A percentile compares a stretch with the other conserved stretches of the same genome.
phyloP scores from a whole-genome alignment of 2,797 vertebrate species.

The Gambusia yucatana region DNA sequence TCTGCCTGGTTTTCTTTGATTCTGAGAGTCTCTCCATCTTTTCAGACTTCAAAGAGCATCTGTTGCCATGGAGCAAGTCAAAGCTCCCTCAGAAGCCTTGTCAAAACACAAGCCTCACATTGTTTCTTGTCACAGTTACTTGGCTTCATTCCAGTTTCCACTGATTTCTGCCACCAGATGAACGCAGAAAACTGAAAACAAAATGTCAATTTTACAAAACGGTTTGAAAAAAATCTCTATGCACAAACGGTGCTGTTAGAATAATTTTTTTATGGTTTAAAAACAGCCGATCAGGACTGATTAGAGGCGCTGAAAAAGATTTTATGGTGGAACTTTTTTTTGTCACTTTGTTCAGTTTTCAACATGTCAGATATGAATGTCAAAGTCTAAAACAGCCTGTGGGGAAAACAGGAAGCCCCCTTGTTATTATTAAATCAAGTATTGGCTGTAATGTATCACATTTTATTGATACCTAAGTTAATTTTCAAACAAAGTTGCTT shows the following conservation, averaged over 20 bases:
- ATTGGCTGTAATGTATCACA: neutral
- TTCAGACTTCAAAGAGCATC: conserved; percentile 8
- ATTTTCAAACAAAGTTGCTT: neutral
- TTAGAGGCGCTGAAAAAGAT: neutral
- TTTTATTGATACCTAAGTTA: neutral
- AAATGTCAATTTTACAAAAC: neutral
- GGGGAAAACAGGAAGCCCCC: neutral
- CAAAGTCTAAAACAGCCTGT: neutral
- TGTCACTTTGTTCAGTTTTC: neutral
- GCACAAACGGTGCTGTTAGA: neutral
- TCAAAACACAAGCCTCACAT: neutral
- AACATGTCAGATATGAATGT: neutral
- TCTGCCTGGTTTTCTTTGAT: neutral
- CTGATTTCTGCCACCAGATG: neutral
- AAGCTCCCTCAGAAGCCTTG: neutral
- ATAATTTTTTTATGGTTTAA: neutral
- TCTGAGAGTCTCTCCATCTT: conserved; percentile 7
- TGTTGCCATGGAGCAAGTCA: conserved; percentile 13
- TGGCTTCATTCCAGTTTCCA: neutral
- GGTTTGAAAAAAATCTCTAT: neutral
- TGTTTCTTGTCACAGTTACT: conserved; percentile 6
- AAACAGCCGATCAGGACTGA: neutral
- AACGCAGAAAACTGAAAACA: neutral
- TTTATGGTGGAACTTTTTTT: neutral
- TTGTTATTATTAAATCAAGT: neutral